A percentile compares a stretch with the other conserved stretches of the same genome.
phyloP scores from a whole-genome alignment of 2,797 vertebrate genomes.

The Otolemur crassicaudatus region DNA sequence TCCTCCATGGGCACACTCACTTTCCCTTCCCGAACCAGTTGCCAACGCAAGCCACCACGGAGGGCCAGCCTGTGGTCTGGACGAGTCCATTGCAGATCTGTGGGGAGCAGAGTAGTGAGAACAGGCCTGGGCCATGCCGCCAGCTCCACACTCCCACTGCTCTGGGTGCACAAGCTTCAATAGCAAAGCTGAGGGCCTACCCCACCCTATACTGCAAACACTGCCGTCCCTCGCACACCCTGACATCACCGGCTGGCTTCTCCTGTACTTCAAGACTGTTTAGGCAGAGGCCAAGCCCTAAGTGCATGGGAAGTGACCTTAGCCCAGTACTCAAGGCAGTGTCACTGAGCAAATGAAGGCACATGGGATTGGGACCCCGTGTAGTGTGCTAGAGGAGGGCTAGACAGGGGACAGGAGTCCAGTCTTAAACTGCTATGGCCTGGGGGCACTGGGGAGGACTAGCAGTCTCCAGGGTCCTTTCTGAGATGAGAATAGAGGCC shows the following conservation, averaged over 20 bases:
- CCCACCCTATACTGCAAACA: too few relatives aligned
- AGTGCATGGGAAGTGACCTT: neutral
- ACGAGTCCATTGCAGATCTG: slow-evolving; percentile 95
- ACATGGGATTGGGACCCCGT: too few relatives aligned
- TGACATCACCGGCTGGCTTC: neutral
- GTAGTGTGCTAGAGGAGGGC: neutral
- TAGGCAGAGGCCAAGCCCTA: neutral
- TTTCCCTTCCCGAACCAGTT: slow-evolving; percentile 99
- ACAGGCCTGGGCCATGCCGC: accelerated
- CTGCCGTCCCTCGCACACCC: neutral
- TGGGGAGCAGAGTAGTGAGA: neutral
- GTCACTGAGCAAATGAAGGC: neutral
- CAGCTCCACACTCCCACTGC: too few relatives aligned
- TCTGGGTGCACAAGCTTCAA: neutral
- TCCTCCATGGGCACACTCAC: slow-evolving; percentile 88
- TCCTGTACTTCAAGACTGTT: neutral
- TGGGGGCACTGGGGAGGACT: neutral
- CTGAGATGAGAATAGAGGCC: neutral
- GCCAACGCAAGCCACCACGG: slow-evolving; percentile 95
- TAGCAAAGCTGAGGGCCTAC: accelerated
- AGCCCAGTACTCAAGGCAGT: neutral
- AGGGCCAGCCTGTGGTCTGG: slow-evolving; percentile 97
- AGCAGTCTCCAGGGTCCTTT: neutral
- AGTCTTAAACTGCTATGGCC: neutral
- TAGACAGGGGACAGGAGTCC: neutral